Percentiles rank a stretch among this genome's conserved stretches.
Evolutionary conservation across 2,888 invertebrate genomes (phyloP).

Genomic region (Latrodectus elegans): DNA sequence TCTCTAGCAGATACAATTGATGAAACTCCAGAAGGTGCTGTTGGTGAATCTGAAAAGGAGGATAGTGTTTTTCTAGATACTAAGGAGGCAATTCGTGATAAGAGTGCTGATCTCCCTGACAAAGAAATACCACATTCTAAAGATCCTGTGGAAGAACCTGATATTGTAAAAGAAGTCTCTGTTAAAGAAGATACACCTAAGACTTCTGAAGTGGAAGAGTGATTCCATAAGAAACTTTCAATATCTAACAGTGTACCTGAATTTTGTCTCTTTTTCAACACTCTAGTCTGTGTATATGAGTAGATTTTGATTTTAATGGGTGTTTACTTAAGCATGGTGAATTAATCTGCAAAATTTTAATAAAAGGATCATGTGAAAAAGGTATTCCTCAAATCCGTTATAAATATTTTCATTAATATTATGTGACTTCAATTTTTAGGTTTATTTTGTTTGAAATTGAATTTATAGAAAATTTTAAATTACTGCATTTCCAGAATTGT

Average conservation of each 20-base stretch:
- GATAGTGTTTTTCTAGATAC: background rate
- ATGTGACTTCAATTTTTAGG: too few species aligned
- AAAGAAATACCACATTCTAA: background rate
- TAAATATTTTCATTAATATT: too few species aligned
- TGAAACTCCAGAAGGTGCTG: constrained; percentile 53
- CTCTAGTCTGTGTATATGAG: constrained; percentile 49
- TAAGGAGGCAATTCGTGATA: background rate
- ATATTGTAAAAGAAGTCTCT: background rate
- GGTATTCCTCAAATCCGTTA: too few species aligned
- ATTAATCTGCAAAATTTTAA: too few species aligned
- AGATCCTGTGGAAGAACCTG: background rate
- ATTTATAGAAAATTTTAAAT: too few species aligned
- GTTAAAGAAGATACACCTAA: background rate
- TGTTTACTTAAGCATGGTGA: constrained; percentile 27
- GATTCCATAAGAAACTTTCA: constrained; percentile 11
- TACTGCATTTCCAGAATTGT: too few species aligned
- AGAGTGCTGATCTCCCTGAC: background rate
- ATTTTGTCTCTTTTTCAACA: constrained; percentile 28
- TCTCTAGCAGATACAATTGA: constrained; percentile 27
- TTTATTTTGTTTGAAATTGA: too few species aligned
- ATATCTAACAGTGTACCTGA: constrained; percentile 60
- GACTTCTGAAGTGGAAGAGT: constrained; percentile 2
- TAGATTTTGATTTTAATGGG: constrained; percentile 21
- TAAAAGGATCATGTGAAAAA: too few species aligned
- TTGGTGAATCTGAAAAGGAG: constrained; percentile 31